Conservation (phyloP, 2,797 vertebrate genomes). For the Mus minutoides region DNA sequence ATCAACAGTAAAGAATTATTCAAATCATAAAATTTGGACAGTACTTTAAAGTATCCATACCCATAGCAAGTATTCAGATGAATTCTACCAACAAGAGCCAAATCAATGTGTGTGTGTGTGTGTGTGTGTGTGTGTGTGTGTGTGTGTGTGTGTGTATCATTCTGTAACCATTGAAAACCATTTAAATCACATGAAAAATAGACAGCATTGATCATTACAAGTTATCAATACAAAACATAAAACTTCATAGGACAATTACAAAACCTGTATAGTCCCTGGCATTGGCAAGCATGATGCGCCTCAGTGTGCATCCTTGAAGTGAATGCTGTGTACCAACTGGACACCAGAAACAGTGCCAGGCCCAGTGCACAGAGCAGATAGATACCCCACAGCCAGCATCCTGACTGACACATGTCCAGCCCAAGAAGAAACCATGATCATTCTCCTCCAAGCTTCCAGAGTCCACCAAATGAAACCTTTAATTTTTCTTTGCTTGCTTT, state of each 20-base stretch:
- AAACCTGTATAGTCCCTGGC: neutral
- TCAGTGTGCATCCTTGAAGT: neutral
- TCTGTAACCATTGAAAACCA: neutral
- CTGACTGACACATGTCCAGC: neutral
- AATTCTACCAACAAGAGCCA: neutral
- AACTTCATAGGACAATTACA: neutral
- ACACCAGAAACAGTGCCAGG: neutral
- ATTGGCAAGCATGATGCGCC: conserved; percentile 4
- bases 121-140: neutral
- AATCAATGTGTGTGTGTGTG: too few species aligned
- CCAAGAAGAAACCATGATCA: conserved; percentile 15
- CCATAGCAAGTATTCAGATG: neutral
- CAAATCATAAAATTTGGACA: neutral
- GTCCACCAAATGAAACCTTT: neutral
- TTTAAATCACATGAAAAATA: neutral
- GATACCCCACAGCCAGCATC: conserved; percentile 9
- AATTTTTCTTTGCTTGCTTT: neutral
- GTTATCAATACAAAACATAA: neutral
- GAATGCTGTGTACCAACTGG: neutral
- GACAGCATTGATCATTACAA: neutral
- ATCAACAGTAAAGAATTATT: neutral
- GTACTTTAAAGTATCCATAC: neutral
- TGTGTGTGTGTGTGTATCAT: neutral
- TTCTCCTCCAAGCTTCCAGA: neutral
- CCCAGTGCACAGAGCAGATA: neutral